These are phyloP conservation scores for Anthoscopus minutus DNA, from an alignment of 2,113 vertebrate genomes.

Conservation along the genomic window DNA sequence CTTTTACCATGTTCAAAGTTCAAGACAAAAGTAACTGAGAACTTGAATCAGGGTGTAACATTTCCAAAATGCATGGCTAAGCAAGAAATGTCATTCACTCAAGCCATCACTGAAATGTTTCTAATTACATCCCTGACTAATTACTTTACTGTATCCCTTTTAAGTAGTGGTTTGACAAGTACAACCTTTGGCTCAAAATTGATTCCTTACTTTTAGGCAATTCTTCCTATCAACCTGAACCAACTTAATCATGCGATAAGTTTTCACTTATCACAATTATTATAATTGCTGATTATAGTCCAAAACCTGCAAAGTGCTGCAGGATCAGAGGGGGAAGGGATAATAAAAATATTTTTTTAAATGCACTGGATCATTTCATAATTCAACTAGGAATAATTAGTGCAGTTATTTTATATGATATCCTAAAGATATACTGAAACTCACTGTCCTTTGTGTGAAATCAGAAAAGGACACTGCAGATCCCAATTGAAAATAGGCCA, in stretches of 20 bases:
- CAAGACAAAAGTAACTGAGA: background rate
- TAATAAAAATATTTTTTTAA: background rate
- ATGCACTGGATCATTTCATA: background rate
- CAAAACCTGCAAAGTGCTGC: background rate
- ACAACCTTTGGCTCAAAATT: background rate
- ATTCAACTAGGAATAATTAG: background rate
- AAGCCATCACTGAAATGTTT: background rate
- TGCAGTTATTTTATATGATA: background rate
- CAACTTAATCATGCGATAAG: background rate
- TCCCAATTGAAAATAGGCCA: background rate
- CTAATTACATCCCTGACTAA: slow-evolving; percentile 13
- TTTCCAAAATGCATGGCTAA: background rate
- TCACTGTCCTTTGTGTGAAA: background rate
- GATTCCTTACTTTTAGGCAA: background rate
- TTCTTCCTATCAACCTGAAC: background rate
- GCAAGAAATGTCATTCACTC: background rate
- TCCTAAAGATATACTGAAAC: background rate
- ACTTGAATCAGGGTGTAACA: background rate
- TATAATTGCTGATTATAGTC: background rate
- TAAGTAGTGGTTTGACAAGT: background rate
- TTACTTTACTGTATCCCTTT: background rate
- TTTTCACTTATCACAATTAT: background rate
- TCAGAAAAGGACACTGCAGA: background rate
- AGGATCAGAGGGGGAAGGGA: background rate
- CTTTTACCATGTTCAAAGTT: background rate